Conservation (phyloP, 2,113 vertebrate species). For the Euleptes europaea region DNA sequence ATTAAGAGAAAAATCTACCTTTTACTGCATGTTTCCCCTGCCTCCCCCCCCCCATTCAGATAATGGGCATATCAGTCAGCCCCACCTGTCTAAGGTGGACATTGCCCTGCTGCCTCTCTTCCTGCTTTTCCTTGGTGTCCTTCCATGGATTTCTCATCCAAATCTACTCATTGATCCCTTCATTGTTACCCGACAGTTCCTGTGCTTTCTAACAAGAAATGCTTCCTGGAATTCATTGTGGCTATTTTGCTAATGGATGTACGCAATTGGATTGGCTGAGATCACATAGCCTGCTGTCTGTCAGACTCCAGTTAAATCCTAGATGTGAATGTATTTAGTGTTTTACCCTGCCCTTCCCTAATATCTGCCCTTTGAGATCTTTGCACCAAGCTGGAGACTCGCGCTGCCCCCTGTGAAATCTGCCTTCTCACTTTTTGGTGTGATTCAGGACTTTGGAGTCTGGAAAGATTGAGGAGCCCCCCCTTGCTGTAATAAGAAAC, state of each 20-base stretch:
- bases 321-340: conserved; percentile 53
- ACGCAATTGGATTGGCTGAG: conserved; percentile 54
- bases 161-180: conserved; percentile 37
- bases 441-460: conserved; percentile 85
- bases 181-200: conserved; percentile 48
- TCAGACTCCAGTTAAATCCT: conserved; percentile 49
- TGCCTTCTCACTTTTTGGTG: conserved; percentile 86
- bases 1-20: conserved; percentile 64
- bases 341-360: conserved; percentile 48
- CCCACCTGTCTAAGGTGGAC: conserved; percentile 60
- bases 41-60: conserved; percentile 49
- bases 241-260: conserved; percentile 55
- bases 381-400: conserved; percentile 81
- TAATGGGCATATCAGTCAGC: conserved; percentile 57
- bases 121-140: conserved; percentile 51
- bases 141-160: conserved; percentile 34
- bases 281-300: conserved; percentile 55
- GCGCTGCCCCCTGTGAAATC: conserved; percentile 86
- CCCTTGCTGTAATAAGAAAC: conserved; percentile 97
- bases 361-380: conserved; percentile 42
- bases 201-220: conserved; percentile 68
- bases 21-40: conserved; percentile 46
- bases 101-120: conserved; percentile 44
- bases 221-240: conserved; percentile 27
- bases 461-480: conserved; percentile 83